Evolutionary conservation across 2,797 vertebrate genomes (phyloP), one percentile per base, ranked within the genome.

Genomic region (Rousettus madagascariensis): DNA sequence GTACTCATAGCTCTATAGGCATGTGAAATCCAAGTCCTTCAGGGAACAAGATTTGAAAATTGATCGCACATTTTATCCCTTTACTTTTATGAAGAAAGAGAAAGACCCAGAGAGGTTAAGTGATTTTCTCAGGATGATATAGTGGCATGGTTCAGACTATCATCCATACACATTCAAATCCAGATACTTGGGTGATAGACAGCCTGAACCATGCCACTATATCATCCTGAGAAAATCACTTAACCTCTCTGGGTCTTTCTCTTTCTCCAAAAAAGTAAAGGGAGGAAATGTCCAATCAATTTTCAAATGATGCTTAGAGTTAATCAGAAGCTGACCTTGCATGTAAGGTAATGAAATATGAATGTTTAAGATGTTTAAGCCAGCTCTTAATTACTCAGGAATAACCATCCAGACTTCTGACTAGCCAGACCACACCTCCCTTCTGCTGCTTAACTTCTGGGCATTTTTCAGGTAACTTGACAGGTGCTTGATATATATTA

Each of bases 381-480:
- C 59, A 72, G 22, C 15, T 80, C 55, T 86, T 91, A 91, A 86
- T 84, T 93, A 71, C 65, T 95, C 28, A 43, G 75, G 43, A 95
- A 80, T 90, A 87, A 86, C 30, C 22, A 51, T 86, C 46, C 77
- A 92, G 84, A 89, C 28, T 89, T 91, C 61, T 91, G 51, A 95
- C 43, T 71, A 92, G 72, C 28, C 75, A 95, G 71, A 75, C n/a
- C 91, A 95, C 65, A 88, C n/a, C 41, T 88, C 55, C n/a, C 19
- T 95, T 92, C 82, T 95, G 84, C 36, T 92, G 61, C 10, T 85
- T 86, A 91, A 41, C 12, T 96, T 96, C 36, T 71, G 75, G 41
- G 28, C 77, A 90, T 86, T 80, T 95, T 93, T 90, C 71, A 95
- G 74, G 36, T 79, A 79, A 36, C 93, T 97, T 84, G 78, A 91